Conservation (phyloP, 2,113 vertebrate species). For the Vidua chalybeata region DNA sequence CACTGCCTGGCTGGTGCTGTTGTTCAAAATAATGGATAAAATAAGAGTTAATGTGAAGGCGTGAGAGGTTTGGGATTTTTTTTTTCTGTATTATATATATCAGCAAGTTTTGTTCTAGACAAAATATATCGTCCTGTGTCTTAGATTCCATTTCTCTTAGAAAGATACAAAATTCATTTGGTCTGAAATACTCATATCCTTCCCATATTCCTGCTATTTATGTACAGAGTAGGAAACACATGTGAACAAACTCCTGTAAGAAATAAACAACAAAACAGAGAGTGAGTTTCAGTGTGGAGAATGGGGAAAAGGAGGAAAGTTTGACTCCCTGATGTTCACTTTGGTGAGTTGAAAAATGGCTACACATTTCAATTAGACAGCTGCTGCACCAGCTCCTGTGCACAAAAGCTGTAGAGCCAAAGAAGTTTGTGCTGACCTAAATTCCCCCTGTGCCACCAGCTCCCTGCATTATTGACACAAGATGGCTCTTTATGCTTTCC, state of each 20-base stretch:
- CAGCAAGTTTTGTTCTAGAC: neutral
- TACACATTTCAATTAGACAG: neutral
- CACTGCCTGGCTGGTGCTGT: neutral
- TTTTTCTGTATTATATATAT: neutral
- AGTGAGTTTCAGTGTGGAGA: neutral
- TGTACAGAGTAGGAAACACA: neutral
- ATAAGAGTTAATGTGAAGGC: neutral
- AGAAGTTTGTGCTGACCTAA: constrained; percentile 28
- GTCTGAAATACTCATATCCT: neutral
- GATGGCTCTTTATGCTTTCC: neutral
- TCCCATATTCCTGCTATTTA: neutral
- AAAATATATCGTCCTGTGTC: neutral
- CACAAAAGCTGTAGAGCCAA: neutral
- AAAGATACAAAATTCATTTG: neutral
- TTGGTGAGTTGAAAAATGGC: neutral
- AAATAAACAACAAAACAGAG: neutral
- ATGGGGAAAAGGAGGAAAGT: neutral
- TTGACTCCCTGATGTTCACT: neutral
- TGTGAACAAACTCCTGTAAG: neutral
- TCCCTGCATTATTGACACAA: neutral
- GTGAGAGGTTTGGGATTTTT: neutral
- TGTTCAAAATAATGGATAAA: neutral
- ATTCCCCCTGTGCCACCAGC: constrained; percentile 2
- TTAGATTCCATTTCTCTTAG: neutral
- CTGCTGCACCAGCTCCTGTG: neutral